Conservation (phyloP, 2,113 vertebrate species). For the Callionymus lyra region DNA sequence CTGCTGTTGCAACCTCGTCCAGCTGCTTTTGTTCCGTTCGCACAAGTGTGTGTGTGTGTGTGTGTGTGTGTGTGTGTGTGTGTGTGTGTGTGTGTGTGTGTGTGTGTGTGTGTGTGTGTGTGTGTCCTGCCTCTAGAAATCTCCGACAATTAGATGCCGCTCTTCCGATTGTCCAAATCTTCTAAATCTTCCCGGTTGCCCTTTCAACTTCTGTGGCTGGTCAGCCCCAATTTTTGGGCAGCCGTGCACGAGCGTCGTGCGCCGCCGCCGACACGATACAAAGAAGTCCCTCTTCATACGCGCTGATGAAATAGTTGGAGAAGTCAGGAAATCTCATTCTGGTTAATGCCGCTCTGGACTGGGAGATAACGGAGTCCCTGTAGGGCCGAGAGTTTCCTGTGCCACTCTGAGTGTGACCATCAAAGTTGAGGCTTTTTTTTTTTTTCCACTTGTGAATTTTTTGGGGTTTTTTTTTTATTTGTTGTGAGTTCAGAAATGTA, state of each 20-base stretch:
- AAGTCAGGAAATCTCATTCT: constrained; percentile 69
- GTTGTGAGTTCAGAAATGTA: no score
- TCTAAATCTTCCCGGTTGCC: constrained; percentile 24
- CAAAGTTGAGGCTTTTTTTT: not conserved
- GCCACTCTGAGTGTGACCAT: constrained; percentile 31
- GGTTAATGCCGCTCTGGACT: constrained; percentile 59
- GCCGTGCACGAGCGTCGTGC: constrained; percentile 4
- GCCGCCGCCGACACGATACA: constrained; percentile 3
- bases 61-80: constrained; percentile 5
- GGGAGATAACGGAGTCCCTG: constrained; percentile 50
- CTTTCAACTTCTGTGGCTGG: constrained; percentile 17
- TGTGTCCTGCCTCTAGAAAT: constrained; percentile 4
- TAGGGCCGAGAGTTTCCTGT: constrained; percentile 39
- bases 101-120: constrained; percentile 4
- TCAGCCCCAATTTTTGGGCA: constrained; percentile 17
- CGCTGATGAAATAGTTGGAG: constrained; percentile 73
- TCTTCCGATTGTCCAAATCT: constrained; percentile 27
- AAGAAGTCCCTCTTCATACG: constrained; percentile 24
- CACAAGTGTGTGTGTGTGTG: constrained; percentile 6
- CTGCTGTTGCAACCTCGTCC: constrained; percentile 23
- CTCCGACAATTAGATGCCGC: constrained; percentile 16
- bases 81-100: constrained; percentile 9
- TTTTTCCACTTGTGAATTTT: no score
- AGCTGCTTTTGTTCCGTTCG: constrained; percentile 1
- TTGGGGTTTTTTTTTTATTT: no score